Conservation (phyloP, 2,888 invertebrate genomes). For the Dicyrtomina minuta region DNA sequence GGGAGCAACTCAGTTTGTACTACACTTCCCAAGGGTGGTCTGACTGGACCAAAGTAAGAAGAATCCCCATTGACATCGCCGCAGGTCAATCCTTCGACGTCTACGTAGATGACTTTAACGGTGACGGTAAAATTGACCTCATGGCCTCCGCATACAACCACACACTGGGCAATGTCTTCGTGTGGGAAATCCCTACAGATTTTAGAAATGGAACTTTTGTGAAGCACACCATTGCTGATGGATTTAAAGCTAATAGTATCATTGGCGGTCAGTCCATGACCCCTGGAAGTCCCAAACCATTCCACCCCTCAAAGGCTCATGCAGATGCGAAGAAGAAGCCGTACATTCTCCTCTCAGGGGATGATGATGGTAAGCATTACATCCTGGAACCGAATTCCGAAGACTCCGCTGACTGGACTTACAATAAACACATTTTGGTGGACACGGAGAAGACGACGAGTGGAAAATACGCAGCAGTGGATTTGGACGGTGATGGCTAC, state of each 20-base stretch:
- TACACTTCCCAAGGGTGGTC: constrained; percentile 47
- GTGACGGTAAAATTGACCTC: constrained; percentile 53
- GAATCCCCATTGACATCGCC: constrained; percentile 48
- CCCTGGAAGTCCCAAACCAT: constrained; percentile 53
- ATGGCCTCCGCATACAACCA: constrained; percentile 52
- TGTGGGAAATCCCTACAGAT: constrained; percentile 53
- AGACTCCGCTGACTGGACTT: constrained; percentile 52
- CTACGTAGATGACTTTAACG: constrained; percentile 53
- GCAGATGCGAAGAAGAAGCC: constrained; percentile 53
- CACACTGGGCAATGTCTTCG: constrained; percentile 50
- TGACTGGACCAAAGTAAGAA: constrained; percentile 49
- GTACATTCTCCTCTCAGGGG: constrained; percentile 54
- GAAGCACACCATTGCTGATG: constrained; percentile 51
- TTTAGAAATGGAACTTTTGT: constrained; percentile 44
- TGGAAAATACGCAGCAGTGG: constrained; percentile 52
- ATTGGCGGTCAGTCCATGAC: constrained; percentile 54
- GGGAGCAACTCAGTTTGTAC: constrained; percentile 50
- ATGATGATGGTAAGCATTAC: constrained; percentile 55
- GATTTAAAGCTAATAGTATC: constrained; percentile 52
- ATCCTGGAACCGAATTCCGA: constrained; percentile 53
- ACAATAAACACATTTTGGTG: constrained; percentile 52
- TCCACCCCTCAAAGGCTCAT: constrained; percentile 52
- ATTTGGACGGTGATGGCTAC: constrained; percentile 54
- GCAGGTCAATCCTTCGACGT: constrained; percentile 54
- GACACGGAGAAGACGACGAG: constrained; percentile 53